A percentile compares a stretch with the other conserved stretches of the same genome.
Evolutionary conservation across 2,888 invertebrate species (phyloP).

Genomic region (Volucella bombylans): DNA sequence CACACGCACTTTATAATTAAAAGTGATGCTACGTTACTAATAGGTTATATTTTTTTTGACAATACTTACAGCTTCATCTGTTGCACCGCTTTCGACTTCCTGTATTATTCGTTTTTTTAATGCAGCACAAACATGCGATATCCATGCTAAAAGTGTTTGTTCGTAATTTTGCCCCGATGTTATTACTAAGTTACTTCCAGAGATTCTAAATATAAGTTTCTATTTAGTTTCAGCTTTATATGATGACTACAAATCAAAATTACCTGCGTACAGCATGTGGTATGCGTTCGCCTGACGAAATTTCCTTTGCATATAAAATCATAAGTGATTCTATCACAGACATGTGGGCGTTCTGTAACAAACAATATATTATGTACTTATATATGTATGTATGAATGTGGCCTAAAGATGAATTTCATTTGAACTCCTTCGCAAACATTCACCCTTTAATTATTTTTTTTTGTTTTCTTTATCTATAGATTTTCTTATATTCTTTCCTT

Average conservation of each 20-base stretch:
- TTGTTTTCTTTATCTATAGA: too few species aligned
- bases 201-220: conserved; percentile 81
- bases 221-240: not conserved
- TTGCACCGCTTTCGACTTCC: conserved; percentile 81
- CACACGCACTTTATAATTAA: not conserved
- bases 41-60: not conserved
- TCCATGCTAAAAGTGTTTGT: conserved; percentile 93
- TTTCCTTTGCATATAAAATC: conserved; percentile 95
- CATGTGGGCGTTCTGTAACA: conserved; percentile 95
- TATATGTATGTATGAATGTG: not conserved
- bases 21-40: not conserved
- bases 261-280: conserved; percentile 91
- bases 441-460: too few species aligned
- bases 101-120: conserved; percentile 85
- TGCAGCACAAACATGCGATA: conserved; percentile 92
- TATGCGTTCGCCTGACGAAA: conserved; percentile 93
- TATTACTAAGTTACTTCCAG: conserved; percentile 80
- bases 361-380: conserved; percentile 15
- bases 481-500: too few species aligned
- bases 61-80: conserved; percentile 80
- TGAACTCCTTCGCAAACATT: too few species aligned
- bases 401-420: too few species aligned
- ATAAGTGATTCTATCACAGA: conserved; percentile 97
- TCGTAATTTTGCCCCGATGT: conserved; percentile 86
- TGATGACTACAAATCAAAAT: not conserved